A percentile compares a stretch with the other conserved stretches of the same genome.
phyloP scores from a whole-genome alignment of 2,113 vertebrate genomes.

The Ahaetulla prasina region DNA sequence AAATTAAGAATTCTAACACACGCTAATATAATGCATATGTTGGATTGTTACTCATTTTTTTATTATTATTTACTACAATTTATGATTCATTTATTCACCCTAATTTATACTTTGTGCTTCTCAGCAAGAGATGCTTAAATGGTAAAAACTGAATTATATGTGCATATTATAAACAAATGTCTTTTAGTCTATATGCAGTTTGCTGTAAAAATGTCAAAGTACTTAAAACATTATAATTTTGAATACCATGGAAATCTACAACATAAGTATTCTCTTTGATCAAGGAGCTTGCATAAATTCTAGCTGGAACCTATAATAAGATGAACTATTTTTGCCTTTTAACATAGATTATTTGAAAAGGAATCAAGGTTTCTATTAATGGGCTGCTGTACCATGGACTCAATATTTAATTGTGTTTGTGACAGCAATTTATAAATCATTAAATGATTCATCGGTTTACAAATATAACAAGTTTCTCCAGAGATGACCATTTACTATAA shows the following conservation, averaged over 20 bases:
- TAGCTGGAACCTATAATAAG: conserved; percentile 7
- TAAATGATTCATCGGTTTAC: conserved; percentile 4
- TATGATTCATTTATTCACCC: neutral
- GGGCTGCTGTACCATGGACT: neutral
- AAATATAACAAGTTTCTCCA: neutral
- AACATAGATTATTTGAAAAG: neutral
- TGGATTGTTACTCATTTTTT: conserved; percentile 1
- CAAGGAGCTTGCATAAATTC: neutral
- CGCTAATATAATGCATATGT: neutral
- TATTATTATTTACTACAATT: conserved; percentile 19
- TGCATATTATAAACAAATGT: conserved; percentile 14
- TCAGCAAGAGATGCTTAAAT: conserved; percentile 10
- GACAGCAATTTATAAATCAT: conserved; percentile 24
- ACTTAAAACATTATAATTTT: neutral
- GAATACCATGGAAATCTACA: neutral
- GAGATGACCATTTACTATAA: neutral
- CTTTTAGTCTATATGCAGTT: conserved; percentile 15
- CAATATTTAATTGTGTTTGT: conserved; percentile 4
- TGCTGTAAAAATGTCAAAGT: neutral
- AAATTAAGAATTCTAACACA: neutral
- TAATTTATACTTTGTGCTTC: conserved; percentile 27
- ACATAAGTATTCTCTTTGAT: neutral
- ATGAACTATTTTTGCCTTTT: conserved; percentile 6
- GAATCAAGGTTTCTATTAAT: rapidly evolving
- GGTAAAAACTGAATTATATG: conserved; percentile 22